Base-by-base conservation (phyloP, 2,113 vertebrate species). In the Chamaetylas fuelleborni region DNA sequence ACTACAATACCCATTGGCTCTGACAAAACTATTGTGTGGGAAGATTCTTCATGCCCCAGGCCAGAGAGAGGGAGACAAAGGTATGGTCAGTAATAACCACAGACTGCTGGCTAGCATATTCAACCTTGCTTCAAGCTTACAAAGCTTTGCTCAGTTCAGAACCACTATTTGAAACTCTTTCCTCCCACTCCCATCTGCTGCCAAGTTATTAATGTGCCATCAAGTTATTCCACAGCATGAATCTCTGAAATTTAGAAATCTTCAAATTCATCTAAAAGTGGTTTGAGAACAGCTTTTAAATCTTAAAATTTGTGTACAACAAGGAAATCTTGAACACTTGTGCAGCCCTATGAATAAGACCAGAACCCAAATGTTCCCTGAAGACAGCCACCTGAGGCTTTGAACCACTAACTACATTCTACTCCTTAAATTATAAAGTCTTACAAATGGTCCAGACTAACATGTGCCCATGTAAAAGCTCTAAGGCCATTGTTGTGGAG, bases 101-200 rank as follows among this genome's bases (percentile, higher is more conserved):
- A 65, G 69, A 40, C 5, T 33, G 24, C 82, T 76, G 13, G 51
- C 53, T 73, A 65, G 12, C 9, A 18, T 4, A 0, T 56, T 79
- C 70, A 45, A 48, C 57, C 40, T 43, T 36, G 26, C 48, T 51
- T 64, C 62, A 72, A 66, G 53, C 42, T 88, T 54, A 40, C 26
- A 70, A 92, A 73, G n/a, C 34, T 77, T 90, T 83, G 19, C 57
- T 95, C n/a, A 33, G 31, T 86, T 96, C 84, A 91, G 61, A 95
- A 93, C 25, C 61, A 78, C 1, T 3, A 79, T 36, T 76, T 53
- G 69, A 81, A 92, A 86, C 43, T 88, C 71, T 36, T 40, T 64
- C 79, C 94, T 89, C 95, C 89, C 94, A 95, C 94, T 95, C 91
- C 95, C 93, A 97, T 95, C 94, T 97, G 93, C 73, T 93, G 66